Percentiles rank a stretch among this genome's conserved stretches.
Conservation (phyloP, 2,113 vertebrate species). For the Peromyscus leucopus region DNA sequence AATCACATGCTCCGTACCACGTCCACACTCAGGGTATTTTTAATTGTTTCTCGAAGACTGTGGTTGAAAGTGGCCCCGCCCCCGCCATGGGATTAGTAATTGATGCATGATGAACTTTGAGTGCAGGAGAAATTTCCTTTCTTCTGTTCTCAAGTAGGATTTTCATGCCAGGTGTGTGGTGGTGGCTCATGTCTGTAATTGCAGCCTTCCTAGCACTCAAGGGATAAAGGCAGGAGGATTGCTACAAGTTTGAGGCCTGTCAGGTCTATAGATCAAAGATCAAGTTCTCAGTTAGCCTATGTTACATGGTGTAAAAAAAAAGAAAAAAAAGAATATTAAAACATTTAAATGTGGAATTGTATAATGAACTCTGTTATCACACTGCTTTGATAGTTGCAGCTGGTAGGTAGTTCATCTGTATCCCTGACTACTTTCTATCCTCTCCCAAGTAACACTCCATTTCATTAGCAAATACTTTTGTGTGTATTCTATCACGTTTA, state of each 20-base stretch:
- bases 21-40: not conserved
- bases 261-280: not conserved
- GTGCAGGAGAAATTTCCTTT: constrained; percentile 5
- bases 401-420: not conserved
- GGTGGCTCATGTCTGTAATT: not conserved
- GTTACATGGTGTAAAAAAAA: not conserved
- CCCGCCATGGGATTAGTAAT: not conserved
- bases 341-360: not conserved
- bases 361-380: not conserved
- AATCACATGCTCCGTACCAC: not conserved
- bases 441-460: not conserved
- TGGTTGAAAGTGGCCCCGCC: not conserved
- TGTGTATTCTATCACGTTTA: not conserved
- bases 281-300: not conserved
- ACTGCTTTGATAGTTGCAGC: not conserved
- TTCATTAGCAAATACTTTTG: constrained; percentile 12
- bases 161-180: not conserved
- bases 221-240: not conserved
- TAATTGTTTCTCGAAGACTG: constrained; percentile 7
- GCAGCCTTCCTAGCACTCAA: not conserved
- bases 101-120: not conserved
- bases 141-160: not conserved
- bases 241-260: not conserved
- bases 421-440: not conserved
- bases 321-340: not conserved